phyloP scores from a whole-genome alignment of 1,140 invertebrate genomes.

The Whitmania pigra region DNA sequence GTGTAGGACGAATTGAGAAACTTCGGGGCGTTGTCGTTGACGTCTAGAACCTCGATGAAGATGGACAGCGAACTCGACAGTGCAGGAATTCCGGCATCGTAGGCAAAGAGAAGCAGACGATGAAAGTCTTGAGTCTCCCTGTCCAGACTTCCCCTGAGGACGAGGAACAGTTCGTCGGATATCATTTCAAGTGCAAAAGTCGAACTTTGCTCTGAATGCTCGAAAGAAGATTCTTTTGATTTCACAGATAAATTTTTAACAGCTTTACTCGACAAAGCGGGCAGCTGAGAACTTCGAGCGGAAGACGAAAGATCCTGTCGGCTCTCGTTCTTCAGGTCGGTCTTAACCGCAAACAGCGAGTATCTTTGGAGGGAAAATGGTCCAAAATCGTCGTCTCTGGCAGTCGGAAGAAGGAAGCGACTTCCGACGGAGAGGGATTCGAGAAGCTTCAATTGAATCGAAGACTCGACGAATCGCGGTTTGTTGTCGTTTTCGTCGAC shows the following conservation, averaged over 20 bases:
- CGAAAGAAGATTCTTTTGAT: too few species aligned
- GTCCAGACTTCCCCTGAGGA: background rate
- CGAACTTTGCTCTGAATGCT: too few species aligned
- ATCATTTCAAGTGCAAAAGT: too few species aligned
- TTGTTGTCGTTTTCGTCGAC: background rate
- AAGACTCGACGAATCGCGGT: background rate
- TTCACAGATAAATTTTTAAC: too few species aligned
- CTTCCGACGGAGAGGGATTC: background rate
- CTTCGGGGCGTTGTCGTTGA: slow-evolving; percentile 15
- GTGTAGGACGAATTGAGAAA: slow-evolving; percentile 14
- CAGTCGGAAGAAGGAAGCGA: background rate
- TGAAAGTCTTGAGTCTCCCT: background rate
- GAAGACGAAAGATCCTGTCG: too few species aligned
- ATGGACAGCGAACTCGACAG: slow-evolving; percentile 44
- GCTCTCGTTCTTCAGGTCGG: background rate
- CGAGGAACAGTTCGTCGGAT: background rate
- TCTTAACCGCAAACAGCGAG: background rate
- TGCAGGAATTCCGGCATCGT: background rate
- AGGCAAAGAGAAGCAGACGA: background rate
- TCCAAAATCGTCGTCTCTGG: background rate
- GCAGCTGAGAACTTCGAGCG: too few species aligned
- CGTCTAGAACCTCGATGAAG: background rate
- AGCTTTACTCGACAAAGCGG: too few species aligned
- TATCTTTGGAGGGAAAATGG: background rate
- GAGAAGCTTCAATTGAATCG: background rate